Base-by-base conservation (phyloP, 2,797 vertebrate genomes). In the Neosilurus mollespiculum region DNA sequence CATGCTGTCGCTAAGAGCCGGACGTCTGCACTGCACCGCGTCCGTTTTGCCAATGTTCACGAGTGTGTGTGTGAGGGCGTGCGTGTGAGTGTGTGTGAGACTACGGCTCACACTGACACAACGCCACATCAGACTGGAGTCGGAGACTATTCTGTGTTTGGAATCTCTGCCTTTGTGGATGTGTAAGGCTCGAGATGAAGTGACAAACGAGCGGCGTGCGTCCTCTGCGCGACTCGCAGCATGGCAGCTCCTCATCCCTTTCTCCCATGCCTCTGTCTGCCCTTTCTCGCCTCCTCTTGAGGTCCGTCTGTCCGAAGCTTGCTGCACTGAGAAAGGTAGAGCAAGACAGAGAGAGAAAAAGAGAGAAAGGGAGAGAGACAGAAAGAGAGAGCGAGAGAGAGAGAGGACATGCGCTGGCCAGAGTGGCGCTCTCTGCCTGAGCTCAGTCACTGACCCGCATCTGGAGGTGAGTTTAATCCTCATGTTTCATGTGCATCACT, bases 401-500 rank as follows among this genome's bases (percentile, higher is more conserved):
- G 90, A 84, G 89, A 91, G 90, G 86, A 89, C 88, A 90, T 92
- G 91, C 88, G 87, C 88, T 79, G 88, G 90, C 89, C 83, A 89
- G 89, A 87, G 90, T 93, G 92, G 89, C 92, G 85, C 82, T 91
- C 87, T 90, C 91, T 88, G 90, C 93, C 91, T 93, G 92, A 87
- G 93, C 90, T 88, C 88, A 92, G 84, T 90, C 96, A 91, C 90
- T 94, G 91, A 93, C 92, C 90, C 88, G 88, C 90, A 89, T 89
- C 90, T 91, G 92, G 93, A 97, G 97, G 97, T 97, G 95, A 98
- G 96, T 92, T 81, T 69, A 78, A 87, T 85, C 81, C 88, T 56
- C 51, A 81, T 81, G 81, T 82, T 78, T 89, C 85, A 30, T 87
- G 76, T 80, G 49, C 83, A n/a, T 86, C 80, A 49, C 80, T 30